Evolutionary conservation across 2,888 invertebrate genomes (phyloP).

Genomic region (Salticus scenicus): DNA sequence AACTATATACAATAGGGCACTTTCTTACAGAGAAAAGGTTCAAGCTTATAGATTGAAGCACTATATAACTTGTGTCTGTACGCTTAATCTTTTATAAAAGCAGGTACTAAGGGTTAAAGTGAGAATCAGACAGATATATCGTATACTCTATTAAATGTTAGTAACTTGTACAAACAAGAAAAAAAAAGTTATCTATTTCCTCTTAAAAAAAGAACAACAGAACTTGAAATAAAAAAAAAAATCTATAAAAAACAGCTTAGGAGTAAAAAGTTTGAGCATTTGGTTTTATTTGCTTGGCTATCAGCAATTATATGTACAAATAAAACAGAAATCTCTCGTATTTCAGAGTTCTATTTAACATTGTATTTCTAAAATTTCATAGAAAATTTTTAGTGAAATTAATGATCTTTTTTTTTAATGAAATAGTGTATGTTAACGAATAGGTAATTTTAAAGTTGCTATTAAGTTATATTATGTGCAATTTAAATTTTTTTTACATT

Average conservation of each 20-base stretch:
- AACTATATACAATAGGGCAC: constrained; percentile 67
- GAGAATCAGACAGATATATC: not conserved
- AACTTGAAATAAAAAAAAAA: not conserved
- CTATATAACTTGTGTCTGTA: not conserved
- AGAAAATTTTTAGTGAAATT: no score
- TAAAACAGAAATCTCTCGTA: no score
- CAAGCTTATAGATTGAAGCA: not conserved
- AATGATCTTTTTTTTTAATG: no score
- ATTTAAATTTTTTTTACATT: no score
- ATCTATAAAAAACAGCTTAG: not conserved
- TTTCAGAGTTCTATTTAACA: no score
- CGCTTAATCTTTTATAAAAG: not conserved
- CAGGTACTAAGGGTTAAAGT: constrained; percentile 7
- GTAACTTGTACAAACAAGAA: not conserved
- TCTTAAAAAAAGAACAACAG: no score
- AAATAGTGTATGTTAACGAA: no score
- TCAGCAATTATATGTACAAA: no score
- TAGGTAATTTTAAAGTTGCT: no score
- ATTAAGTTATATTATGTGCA: no score
- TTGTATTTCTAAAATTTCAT: no score
- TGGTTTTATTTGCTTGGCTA: not conserved
- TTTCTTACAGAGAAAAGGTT: constrained; percentile 36
- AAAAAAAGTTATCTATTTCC: no score
- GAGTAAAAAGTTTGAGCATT: not conserved
- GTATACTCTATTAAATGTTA: not conserved